Evolutionary conservation across 2,113 vertebrate genomes (phyloP).

Genomic region (Lagopus leucura): DNA sequence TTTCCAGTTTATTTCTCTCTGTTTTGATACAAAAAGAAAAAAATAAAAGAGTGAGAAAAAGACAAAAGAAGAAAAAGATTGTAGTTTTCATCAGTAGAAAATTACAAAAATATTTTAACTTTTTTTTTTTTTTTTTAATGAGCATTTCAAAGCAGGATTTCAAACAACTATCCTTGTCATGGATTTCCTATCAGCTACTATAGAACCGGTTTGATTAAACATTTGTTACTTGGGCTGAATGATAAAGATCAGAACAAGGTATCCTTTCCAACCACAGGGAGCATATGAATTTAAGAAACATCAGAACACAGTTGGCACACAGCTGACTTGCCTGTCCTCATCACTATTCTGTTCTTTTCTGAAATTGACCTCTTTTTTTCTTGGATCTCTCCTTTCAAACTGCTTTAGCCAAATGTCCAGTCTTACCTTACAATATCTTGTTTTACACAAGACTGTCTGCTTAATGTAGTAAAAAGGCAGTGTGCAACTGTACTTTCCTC

Average conservation of each 20-base stretch:
- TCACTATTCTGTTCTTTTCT: background rate
- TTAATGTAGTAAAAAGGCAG: background rate
- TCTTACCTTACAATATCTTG: background rate
- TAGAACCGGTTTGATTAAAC: background rate
- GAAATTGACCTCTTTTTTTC: background rate
- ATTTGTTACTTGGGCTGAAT: background rate
- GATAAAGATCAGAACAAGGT: background rate
- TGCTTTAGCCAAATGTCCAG: background rate
- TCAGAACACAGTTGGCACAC: background rate
- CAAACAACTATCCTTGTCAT: background rate
- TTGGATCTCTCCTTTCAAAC: background rate
- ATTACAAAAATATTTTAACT: background rate
- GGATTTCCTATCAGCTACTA: background rate
- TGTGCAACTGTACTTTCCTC: background rate
- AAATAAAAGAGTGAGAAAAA: background rate
- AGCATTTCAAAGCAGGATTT: background rate
- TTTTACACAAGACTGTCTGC: background rate
- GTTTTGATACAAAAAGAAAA: background rate
- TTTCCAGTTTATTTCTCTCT: background rate
- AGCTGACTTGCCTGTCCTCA: background rate
- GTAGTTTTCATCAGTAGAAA: background rate
- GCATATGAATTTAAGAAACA: background rate
- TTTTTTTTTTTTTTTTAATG: background rate
- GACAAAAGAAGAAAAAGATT: background rate
- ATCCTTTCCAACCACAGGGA: background rate